Evolutionary conservation across 1,140 invertebrate genomes (phyloP).

Genomic region (Zophobas morio): DNA sequence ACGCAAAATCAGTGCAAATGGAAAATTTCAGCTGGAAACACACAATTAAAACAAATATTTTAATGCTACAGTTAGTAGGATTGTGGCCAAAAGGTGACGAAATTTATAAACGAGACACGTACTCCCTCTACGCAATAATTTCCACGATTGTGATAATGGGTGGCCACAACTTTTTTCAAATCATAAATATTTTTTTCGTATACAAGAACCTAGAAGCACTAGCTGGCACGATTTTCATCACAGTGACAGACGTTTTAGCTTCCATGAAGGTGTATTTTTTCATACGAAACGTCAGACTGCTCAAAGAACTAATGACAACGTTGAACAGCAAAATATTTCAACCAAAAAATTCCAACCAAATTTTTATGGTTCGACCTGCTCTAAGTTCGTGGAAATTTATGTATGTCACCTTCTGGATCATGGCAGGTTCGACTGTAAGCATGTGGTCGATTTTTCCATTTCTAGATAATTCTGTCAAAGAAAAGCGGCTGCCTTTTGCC

Average conservation of each 20-base stretch:
- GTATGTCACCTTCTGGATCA: neutral
- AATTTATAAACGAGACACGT: neutral
- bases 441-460: conserved; percentile 18
- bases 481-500: neutral
- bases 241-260: neutral
- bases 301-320: neutral
- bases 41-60: neutral
- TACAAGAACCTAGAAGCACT: neutral
- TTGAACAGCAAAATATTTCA: neutral
- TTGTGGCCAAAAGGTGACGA: neutral
- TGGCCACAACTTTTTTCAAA: neutral
- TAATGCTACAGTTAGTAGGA: neutral
- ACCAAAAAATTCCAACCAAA: neutral
- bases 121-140: neutral
- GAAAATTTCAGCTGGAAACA: neutral
- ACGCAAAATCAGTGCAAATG: neutral
- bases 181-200: neutral
- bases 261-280: neutral
- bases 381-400: neutral
- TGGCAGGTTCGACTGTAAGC: neutral
- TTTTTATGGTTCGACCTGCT: neutral
- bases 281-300: neutral
- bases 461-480: neutral
- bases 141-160: neutral
- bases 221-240: neutral